These are phyloP conservation scores for Phodopus roborovskii DNA, from an alignment of 2,113 vertebrate genomes.

Conservation along the genomic window DNA sequence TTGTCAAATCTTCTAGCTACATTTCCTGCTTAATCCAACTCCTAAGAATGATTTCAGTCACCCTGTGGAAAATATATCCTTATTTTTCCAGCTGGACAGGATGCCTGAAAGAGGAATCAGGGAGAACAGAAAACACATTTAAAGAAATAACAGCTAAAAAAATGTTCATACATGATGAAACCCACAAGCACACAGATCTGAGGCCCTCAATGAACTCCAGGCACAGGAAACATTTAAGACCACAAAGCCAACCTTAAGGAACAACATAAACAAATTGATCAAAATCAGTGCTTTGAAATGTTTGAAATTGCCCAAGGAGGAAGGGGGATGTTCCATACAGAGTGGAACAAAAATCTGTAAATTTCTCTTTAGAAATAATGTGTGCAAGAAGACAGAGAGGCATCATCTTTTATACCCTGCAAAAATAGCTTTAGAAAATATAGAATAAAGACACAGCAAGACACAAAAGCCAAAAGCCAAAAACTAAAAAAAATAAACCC, in stretches of 20 bases:
- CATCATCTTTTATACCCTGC: background rate
- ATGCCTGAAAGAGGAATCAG: background rate
- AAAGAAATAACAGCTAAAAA: slow-evolving; percentile 38
- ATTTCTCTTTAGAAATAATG: background rate
- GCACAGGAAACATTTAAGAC: background rate
- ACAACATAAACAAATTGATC: background rate
- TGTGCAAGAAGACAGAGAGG: background rate
- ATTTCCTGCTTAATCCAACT: background rate
- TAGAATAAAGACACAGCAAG: slow-evolving; percentile 20
- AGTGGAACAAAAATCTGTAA: background rate
- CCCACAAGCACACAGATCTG: background rate
- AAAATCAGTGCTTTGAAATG: slow-evolving; percentile 1
- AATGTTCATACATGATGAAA: slow-evolving; percentile 31
- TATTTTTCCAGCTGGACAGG: background rate
- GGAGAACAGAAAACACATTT: background rate
- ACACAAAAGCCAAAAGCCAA: background rate
- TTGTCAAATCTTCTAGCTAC: background rate
- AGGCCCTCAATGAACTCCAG: background rate
- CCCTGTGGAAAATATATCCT: background rate
- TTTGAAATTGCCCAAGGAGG: background rate
- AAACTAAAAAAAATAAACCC: background rate
- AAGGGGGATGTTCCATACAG: background rate
- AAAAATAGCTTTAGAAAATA: background rate
- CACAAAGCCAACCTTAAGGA: background rate
- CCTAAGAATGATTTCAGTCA: background rate